Conservation (phyloP, 2,888 invertebrate genomes). For the Eumacrocentrus americanus region DNA sequence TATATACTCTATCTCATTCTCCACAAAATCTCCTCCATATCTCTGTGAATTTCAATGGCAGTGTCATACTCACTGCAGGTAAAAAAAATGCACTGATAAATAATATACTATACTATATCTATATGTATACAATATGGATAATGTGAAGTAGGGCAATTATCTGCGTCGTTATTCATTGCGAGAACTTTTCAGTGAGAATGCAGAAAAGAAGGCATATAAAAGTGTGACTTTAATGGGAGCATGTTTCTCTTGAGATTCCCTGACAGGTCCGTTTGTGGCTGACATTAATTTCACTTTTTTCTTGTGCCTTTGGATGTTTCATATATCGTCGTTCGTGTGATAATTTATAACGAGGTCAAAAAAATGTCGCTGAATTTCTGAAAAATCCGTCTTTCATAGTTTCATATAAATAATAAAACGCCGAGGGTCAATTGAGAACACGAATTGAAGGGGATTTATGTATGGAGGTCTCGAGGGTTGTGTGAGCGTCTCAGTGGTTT, state of each 20-base stretch:
- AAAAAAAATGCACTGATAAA: too few relatives aligned
- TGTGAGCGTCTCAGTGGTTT: not conserved
- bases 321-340: not conserved
- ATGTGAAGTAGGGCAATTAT: not conserved
- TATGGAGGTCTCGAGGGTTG: not conserved
- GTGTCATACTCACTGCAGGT: too few relatives aligned
- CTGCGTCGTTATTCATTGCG: constrained; percentile 7
- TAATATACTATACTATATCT: too few relatives aligned
- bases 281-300: constrained; percentile 18
- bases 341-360: not conserved
- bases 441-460: not conserved
- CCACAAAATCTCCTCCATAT: too few relatives aligned
- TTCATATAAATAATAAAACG: not conserved
- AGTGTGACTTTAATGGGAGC: not conserved
- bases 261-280: constrained; percentile 5
- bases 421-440: too few relatives aligned
- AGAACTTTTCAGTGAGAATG: not conserved
- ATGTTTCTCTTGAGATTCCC: constrained; percentile 12
- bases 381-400: not conserved
- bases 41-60: too few relatives aligned
- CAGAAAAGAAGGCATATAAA: constrained; percentile 11
- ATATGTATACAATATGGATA: too few relatives aligned
- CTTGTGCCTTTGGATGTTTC: not conserved
- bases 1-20: too few relatives aligned
- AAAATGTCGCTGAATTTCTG: not conserved